A percentile compares a stretch with the other conserved stretches of the same genome.
phyloP scores from a whole-genome alignment of 2,797 vertebrate species.

The Heliangelus exortis region DNA sequence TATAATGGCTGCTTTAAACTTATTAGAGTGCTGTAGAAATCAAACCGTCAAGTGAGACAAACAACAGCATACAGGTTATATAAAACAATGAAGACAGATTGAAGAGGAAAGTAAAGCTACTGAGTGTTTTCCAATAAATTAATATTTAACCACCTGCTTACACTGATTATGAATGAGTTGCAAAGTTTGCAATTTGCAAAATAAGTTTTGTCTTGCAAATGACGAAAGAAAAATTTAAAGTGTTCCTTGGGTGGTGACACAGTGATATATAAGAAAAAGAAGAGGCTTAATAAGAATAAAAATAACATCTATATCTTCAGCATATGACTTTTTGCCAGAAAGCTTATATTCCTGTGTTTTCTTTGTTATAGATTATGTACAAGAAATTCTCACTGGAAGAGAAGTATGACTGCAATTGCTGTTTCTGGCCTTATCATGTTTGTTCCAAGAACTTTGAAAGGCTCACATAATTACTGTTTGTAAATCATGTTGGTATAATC shows the following conservation, averaged over 20 bases:
- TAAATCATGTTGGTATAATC: constrained; percentile 49
- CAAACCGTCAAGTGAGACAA: background rate
- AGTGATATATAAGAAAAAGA: constrained; percentile 19
- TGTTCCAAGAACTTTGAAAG: constrained; percentile 14
- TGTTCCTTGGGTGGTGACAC: background rate
- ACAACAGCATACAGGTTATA: background rate
- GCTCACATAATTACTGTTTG: constrained; percentile 40
- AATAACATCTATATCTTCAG: background rate
- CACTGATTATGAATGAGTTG: constrained; percentile 16
- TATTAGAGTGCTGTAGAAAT: background rate
- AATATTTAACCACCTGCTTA: constrained; percentile 34
- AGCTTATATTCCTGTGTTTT: background rate
- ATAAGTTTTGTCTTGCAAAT: constrained; percentile 36
- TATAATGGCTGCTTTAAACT: background rate
- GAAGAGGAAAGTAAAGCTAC: background rate
- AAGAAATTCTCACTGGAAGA: background rate
- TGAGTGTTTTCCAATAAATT: background rate
- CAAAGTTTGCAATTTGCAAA: constrained; percentile 27
- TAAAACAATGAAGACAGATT: background rate
- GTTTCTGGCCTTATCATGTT: background rate
- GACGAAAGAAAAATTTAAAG: background rate
- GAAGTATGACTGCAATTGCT: constrained; percentile 28
- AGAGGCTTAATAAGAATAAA: constrained; percentile 41
- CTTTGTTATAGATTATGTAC: background rate
- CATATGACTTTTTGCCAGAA: background rate